Evolutionary conservation across 92 coral and sea anemone genomes (phyloP).

Genomic region (Umimayanthus kanabou): DNA sequence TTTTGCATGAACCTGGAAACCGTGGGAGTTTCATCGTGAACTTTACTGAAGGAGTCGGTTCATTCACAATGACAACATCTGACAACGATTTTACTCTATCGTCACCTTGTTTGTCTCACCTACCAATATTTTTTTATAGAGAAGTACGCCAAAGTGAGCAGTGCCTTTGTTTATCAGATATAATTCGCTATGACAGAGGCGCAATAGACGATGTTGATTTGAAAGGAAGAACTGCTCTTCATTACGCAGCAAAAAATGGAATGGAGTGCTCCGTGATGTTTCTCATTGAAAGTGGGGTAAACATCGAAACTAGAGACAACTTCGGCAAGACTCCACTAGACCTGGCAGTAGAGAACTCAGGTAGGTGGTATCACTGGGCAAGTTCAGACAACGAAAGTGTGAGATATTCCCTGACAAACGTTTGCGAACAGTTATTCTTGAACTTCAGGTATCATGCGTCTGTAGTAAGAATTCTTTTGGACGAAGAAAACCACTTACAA

Average conservation of each 20-base stretch:
- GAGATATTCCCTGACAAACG: neutral
- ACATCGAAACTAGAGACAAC: conserved; percentile 29
- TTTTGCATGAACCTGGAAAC: conserved; percentile 8
- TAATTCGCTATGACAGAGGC: neutral
- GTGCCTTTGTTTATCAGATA: neutral
- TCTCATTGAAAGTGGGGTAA: conserved; percentile 39
- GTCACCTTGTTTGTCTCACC: too few relatives aligned
- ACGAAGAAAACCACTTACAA: neutral
- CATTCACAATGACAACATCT: neutral
- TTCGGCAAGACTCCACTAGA: conserved; percentile 52
- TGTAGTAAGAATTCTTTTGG: neutral
- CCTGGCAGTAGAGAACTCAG: conserved; percentile 41
- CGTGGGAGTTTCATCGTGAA: neutral
- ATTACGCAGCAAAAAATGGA: conserved; percentile 62
- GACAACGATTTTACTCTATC: conserved; percentile 16
- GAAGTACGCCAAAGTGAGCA: neutral
- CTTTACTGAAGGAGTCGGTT: neutral
- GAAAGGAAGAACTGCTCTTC: conserved; percentile 63
- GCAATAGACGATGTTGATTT: conserved; percentile 30
- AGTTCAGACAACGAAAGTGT: neutral
- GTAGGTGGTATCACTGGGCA: neutral
- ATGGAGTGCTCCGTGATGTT: conserved; percentile 50
- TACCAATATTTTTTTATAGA: too few relatives aligned
- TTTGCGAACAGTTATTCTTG: too few relatives aligned
- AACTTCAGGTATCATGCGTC: neutral